Evolutionary conservation across 92 coral and sea anemone species (phyloP).

Genomic region (Epizoanthus ramosus): DNA sequence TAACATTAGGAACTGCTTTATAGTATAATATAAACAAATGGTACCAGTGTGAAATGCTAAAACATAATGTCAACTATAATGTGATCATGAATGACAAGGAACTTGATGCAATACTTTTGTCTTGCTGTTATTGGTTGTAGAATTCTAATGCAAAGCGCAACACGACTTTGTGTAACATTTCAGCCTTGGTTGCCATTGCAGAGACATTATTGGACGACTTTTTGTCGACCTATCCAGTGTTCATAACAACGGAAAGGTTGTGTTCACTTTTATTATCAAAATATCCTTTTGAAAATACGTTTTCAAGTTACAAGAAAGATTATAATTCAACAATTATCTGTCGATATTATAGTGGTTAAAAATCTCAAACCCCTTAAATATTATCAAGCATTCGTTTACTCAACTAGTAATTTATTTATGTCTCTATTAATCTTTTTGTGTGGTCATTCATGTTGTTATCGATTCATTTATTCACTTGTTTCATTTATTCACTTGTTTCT

Average conservation of each 20-base stretch:
- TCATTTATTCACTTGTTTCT: no score
- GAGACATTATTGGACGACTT: slow-evolving; percentile 85
- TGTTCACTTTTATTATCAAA: slow-evolving; percentile 78
- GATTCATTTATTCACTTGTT: no score
- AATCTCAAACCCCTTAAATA: no score
- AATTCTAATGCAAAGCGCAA: neutral
- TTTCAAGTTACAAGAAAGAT: neutral
- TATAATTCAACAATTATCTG: no score
- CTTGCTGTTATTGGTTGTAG: neutral
- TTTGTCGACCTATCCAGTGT: slow-evolving; percentile 77
- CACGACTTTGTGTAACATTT: neutral
- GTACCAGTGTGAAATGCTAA: neutral
- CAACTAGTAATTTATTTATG: no score
- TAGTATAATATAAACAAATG: neutral
- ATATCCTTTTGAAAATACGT: slow-evolving; percentile 72
- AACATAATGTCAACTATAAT: neutral
- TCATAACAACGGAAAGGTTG: slow-evolving; percentile 82
- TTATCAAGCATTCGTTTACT: no score
- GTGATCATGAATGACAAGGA: neutral
- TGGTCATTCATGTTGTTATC: no score
- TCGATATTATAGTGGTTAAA: no score
- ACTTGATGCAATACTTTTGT: neutral
- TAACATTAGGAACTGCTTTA: neutral
- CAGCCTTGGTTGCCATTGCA: slow-evolving; percentile 24
- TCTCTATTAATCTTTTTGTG: no score